phyloP scores from a whole-genome alignment of 2,888 invertebrate species.

The Oligia fasciuncula region DNA sequence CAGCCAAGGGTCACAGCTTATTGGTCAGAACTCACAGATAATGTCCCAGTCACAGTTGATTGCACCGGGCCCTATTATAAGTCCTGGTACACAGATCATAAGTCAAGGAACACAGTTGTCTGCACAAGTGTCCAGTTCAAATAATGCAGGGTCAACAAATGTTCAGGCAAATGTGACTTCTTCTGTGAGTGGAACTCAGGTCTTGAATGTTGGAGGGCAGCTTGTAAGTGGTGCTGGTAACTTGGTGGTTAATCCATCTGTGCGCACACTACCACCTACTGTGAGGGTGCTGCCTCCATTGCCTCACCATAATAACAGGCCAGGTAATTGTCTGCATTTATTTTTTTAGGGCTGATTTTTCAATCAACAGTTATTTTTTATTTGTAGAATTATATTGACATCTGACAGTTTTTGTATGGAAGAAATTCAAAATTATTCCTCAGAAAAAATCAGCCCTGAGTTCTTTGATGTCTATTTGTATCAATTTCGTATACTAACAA shows the following conservation, averaged over 20 bases:
- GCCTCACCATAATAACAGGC: slow-evolving; percentile 83
- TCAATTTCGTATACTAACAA: background rate
- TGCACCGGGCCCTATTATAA: slow-evolving; percentile 80
- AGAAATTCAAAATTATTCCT: too few species aligned
- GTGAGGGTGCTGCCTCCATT: slow-evolving; percentile 85
- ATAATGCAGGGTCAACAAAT: slow-evolving; percentile 70
- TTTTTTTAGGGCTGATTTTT: background rate
- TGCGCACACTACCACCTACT: slow-evolving; percentile 84
- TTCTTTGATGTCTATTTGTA: background rate
- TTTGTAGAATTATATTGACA: too few species aligned
- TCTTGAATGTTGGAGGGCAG: slow-evolving; percentile 83
- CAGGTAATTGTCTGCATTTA: slow-evolving; percentile 73
- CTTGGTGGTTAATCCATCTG: slow-evolving; percentile 83
- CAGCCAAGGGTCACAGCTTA: slow-evolving; percentile 84
- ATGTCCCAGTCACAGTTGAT: slow-evolving; percentile 84
- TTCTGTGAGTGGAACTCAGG: slow-evolving; percentile 78
- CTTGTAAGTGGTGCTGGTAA: slow-evolving; percentile 80
- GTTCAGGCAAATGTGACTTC: slow-evolving; percentile 77
- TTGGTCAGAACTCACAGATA: slow-evolving; percentile 83
- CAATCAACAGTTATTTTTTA: too few species aligned
- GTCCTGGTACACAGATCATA: slow-evolving; percentile 86
- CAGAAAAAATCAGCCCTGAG: background rate
- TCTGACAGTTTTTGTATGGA: too few species aligned
- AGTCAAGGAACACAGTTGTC: slow-evolving; percentile 86
- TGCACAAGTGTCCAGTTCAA: slow-evolving; percentile 79